Percentiles rank a stretch among this genome's conserved stretches.
Conservation (phyloP, 2,797 vertebrate species). For the Bradypus variegatus region DNA sequence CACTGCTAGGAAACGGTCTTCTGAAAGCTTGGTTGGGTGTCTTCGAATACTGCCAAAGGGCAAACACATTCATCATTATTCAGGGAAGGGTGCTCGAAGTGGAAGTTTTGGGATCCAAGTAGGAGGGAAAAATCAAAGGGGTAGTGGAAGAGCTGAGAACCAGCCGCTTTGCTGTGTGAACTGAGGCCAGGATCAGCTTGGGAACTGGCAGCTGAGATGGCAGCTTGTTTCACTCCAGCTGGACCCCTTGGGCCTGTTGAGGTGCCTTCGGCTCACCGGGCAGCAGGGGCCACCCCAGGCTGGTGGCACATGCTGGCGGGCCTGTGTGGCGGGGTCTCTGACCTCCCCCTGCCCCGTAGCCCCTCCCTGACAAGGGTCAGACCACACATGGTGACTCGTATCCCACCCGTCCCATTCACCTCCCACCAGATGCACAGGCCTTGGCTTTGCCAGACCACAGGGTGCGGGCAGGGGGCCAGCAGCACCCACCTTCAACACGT, state of each 20-base stretch:
- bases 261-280: neutral
- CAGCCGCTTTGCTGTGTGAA: neutral
- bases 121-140: neutral
- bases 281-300: neutral
- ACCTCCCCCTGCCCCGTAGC: neutral
- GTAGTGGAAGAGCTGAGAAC: neutral
- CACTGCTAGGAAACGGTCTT: neutral
- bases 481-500: neutral
- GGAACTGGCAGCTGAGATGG: neutral
- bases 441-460: constrained; percentile 40
- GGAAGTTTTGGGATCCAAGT: too few species aligned
- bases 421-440: constrained; percentile 41
- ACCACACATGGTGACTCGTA: constrained; percentile 40
- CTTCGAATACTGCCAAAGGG: neutral
- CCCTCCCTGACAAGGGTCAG: constrained; percentile 14
- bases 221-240: neutral
- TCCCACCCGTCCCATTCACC: neutral
- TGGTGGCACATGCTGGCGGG: neutral
- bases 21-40: neutral
- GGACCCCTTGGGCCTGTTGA: neutral
- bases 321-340: neutral
- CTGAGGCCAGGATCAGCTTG: neutral
- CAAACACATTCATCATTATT: neutral
- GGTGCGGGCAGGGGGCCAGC: neutral
- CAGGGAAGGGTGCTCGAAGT: neutral